Conservation (phyloP, 2,113 vertebrate genomes). For the Oncorhynchus nerka region DNA sequence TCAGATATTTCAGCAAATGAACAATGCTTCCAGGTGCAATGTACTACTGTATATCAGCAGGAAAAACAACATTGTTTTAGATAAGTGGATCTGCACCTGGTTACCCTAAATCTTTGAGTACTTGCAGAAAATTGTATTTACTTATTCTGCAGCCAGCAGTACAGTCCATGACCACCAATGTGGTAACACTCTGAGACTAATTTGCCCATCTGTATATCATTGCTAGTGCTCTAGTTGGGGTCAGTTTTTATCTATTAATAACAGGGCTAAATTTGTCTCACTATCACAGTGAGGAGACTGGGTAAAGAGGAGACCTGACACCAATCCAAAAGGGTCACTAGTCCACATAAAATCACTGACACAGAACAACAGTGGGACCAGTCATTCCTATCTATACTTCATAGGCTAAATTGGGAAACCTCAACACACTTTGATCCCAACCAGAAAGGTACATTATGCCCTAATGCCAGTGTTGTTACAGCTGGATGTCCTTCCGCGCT, state of each 20-base stretch:
- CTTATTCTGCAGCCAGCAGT: too few species aligned
- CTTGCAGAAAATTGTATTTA: too few species aligned
- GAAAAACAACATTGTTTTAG: not conserved
- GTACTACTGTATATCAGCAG: too few species aligned
- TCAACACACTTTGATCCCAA: conserved; percentile 3
- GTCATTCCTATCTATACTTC: conserved; percentile 7
- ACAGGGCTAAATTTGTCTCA: conserved; percentile 1
- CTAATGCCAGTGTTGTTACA: conserved; percentile 8
- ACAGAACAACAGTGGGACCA: conserved; percentile 11
- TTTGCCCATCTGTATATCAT: not conserved
- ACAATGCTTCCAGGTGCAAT: too few species aligned
- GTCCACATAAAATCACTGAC: conserved; percentile 30
- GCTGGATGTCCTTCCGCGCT: conserved; percentile 16
- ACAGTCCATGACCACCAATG: conserved; percentile 8
- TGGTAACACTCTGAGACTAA: conserved; percentile 2
- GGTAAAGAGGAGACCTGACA: conserved; percentile 1
- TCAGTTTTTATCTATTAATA: not conserved
- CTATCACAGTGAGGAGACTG: not conserved
- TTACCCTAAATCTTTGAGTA: too few species aligned
- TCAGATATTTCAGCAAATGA: not conserved
- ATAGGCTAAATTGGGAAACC: conserved; percentile 4
- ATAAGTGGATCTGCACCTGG: too few species aligned
- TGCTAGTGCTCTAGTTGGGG: not conserved
- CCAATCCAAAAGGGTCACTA: conserved; percentile 1
- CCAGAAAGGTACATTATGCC: conserved; percentile 4